Evolutionary conservation across 2,888 invertebrate species (phyloP).

Genomic region (Drosophila vallismaia): DNA sequence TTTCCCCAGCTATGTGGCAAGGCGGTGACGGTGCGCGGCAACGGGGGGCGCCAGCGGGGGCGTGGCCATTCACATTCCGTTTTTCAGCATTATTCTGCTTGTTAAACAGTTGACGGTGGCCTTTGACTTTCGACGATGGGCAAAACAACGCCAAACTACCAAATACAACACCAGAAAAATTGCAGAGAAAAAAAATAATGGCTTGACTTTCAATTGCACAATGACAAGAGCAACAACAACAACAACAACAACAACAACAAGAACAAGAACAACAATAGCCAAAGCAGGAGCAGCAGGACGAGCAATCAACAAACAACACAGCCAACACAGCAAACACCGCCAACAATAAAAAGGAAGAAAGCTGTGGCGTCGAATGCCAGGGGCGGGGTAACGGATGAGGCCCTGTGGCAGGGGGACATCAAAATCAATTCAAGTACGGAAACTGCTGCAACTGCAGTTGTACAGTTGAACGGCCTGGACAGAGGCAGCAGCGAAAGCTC

Average conservation of each 20-base stretch:
- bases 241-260: constrained; percentile 28
- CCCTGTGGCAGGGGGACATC: constrained; percentile 53
- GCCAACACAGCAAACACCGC: constrained; percentile 20
- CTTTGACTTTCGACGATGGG: constrained; percentile 67
- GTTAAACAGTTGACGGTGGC: constrained; percentile 66
- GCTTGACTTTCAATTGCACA: constrained; percentile 77
- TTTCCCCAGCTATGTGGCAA: background rate
- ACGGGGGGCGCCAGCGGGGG: background rate
- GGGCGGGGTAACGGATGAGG: constrained; percentile 4
- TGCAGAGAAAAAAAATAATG: constrained; percentile 48
- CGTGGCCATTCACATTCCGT: constrained; percentile 13
- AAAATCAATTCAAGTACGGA: constrained; percentile 76
- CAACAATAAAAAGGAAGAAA: constrained; percentile 69
- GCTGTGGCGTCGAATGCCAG: constrained; percentile 36
- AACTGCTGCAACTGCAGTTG: constrained; percentile 76
- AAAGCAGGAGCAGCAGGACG: constrained; percentile 21
- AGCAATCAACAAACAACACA: constrained; percentile 51
- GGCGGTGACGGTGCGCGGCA: background rate
- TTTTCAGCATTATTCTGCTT: constrained; percentile 70
- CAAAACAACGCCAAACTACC: constrained; percentile 51
- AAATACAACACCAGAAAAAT: constrained; percentile 31
- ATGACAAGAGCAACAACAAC: constrained; percentile 45
- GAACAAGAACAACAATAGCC: background rate
- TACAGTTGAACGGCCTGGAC: constrained; percentile 65
- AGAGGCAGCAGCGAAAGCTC: constrained; percentile 12